phyloP scores from a whole-genome alignment of 2,113 vertebrate species.

The Amia ocellicauda region DNA sequence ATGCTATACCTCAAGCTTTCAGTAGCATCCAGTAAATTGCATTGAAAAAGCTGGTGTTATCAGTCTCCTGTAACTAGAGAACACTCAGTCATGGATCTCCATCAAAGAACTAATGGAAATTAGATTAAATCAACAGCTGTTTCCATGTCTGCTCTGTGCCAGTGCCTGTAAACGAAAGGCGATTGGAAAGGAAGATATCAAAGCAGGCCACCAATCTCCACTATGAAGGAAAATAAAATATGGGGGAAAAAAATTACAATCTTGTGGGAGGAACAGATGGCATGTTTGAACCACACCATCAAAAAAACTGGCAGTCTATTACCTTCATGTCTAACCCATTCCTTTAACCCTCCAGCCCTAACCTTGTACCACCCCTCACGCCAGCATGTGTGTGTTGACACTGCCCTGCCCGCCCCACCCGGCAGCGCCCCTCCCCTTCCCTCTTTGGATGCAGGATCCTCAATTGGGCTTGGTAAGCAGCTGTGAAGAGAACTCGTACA shows the following conservation, averaged over 20 bases:
- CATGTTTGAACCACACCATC: no score
- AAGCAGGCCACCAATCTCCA: no score
- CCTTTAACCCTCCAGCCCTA: no score
- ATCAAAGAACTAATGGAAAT: conserved; percentile 19
- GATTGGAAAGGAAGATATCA: conserved; percentile 12
- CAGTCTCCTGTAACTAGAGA: neutral
- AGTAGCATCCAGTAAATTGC: neutral
- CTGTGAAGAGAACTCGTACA: conserved; percentile 88
- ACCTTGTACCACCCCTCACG: no score
- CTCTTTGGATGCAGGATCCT: neutral
- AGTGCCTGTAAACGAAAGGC: conserved; percentile 5
- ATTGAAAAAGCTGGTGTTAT: neutral
- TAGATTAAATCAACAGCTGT: conserved; percentile 17
- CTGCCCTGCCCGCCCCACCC: no score
- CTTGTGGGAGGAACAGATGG: neutral
- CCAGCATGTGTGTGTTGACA: no score
- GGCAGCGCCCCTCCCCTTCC: no score
- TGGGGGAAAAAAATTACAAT: neutral
- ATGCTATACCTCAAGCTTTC: neutral
- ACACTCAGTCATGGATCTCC: conserved; percentile 8
- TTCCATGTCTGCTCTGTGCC: conserved; percentile 2
- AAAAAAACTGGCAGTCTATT: no score
- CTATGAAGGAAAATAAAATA: no score
- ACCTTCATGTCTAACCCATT: no score
- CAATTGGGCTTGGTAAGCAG: conserved; percentile 80